Evolutionary conservation across 2,888 invertebrate species (phyloP).

Genomic region (Acanthosepion lycidas): DNA sequence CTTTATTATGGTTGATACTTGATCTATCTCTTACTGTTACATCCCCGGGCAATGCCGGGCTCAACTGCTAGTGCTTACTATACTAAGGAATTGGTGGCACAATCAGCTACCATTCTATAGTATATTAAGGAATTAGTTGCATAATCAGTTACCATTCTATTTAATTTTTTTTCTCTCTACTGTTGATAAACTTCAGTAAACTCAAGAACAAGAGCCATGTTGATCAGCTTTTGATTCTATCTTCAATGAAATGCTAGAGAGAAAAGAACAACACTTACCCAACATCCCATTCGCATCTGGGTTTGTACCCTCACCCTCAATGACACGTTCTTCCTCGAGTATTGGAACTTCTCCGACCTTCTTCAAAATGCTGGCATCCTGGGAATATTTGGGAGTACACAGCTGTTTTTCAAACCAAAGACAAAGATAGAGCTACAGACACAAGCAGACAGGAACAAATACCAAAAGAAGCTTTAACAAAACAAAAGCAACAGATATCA

Average conservation of each 20-base stretch:
- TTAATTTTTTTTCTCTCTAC: too few relatives aligned
- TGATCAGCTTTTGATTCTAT: too few relatives aligned
- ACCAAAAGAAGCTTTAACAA: neutral
- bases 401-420: slow-evolving; percentile 35
- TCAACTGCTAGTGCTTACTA: too few relatives aligned
- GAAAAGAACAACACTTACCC: slow-evolving; percentile 51
- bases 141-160: too few relatives aligned
- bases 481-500: neutral
- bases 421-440: slow-evolving; percentile 36
- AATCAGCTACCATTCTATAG: too few relatives aligned
- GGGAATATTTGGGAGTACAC: slow-evolving; percentile 23
- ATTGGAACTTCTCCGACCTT: slow-evolving; percentile 59
- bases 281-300: slow-evolving; percentile 62
- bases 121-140: too few relatives aligned
- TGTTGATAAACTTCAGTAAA: too few relatives aligned
- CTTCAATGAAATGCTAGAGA: neutral
- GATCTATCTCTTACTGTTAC: too few relatives aligned
- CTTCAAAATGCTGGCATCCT: slow-evolving; percentile 46
- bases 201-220: too few relatives aligned
- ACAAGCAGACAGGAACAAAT: neutral
- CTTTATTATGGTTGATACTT: too few relatives aligned
- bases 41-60: too few relatives aligned
- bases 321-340: slow-evolving; percentile 72
- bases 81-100: too few relatives aligned
- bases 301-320: slow-evolving; percentile 75